Evolutionary conservation across 2,888 invertebrate species (phyloP).

Genomic region (Pasiphila rectangulata): DNA sequence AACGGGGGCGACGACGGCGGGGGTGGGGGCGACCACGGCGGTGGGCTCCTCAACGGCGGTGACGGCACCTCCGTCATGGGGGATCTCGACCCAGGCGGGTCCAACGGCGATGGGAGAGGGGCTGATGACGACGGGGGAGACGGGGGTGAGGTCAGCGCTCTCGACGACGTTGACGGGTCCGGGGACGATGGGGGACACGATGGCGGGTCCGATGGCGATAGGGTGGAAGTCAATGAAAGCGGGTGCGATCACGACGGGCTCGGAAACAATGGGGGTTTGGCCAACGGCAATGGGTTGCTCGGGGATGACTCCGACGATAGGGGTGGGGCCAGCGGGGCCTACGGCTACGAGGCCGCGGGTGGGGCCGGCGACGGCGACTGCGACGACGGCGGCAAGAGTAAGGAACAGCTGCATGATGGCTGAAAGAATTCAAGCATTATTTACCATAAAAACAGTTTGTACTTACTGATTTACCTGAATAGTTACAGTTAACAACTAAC

Average conservation of each 20-base stretch:
- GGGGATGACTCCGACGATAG: conserved; percentile 10
- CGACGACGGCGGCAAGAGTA: conserved; percentile 31
- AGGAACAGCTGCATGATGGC: conserved; percentile 28
- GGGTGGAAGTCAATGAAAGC: conserved; percentile 29
- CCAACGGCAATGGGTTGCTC: conserved; percentile 17
- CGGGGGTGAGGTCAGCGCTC: conserved; percentile 11
- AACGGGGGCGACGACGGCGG: conserved; percentile 23
- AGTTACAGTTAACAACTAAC: no score
- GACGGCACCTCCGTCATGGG: no score
- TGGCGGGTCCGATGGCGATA: conserved; percentile 28
- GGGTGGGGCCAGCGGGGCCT: conserved; percentile 29
- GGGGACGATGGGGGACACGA: conserved; percentile 28
- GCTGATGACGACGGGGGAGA: conserved; percentile 30
- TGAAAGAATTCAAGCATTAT: no score
- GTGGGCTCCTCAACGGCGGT: conserved; percentile 9
- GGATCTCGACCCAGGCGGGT: conserved; percentile 34
- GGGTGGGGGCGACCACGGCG: conserved; percentile 29
- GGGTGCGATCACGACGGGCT: conserved; percentile 24
- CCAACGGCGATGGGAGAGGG: conserved; percentile 20
- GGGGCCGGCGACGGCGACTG: conserved; percentile 29
- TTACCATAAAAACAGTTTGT: no score
- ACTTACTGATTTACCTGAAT: no score
- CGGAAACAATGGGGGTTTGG: conserved; percentile 32
- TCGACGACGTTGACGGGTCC: conserved; percentile 18
- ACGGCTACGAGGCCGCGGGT: conserved; percentile 27